Conservation (phyloP, 2,797 vertebrate species). For the Triplophysa yarkandensis region DNA sequence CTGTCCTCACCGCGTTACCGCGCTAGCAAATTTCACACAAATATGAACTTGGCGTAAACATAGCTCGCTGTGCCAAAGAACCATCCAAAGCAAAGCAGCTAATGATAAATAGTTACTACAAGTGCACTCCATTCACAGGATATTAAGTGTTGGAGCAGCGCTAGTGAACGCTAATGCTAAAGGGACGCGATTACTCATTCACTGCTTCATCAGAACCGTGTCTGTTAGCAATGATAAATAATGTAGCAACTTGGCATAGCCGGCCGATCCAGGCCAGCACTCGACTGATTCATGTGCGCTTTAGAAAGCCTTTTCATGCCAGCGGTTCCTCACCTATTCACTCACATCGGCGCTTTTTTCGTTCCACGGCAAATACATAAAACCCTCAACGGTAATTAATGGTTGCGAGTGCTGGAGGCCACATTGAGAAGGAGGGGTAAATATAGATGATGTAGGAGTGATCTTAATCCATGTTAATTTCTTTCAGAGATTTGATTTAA, state of each 20-base stretch:
- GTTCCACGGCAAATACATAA: slow-evolving; percentile 69
- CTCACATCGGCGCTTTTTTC: slow-evolving; percentile 34
- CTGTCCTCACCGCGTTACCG: slow-evolving; percentile 8
- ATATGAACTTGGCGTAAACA: slow-evolving; percentile 18
- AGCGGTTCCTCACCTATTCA: slow-evolving; percentile 31
- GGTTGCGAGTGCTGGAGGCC: slow-evolving; percentile 63
- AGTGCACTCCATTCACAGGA: slow-evolving; percentile 51
- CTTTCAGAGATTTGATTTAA: slow-evolving; percentile 70
- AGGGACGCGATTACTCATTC: slow-evolving; percentile 66
- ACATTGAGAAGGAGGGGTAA: slow-evolving; percentile 62
- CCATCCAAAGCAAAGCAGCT: slow-evolving; percentile 62
- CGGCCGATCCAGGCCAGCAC: slow-evolving; percentile 58
- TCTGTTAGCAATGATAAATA: slow-evolving; percentile 72
- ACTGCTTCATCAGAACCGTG: slow-evolving; percentile 57
- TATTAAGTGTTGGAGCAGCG: slow-evolving; percentile 48
- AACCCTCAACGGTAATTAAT: slow-evolving; percentile 73
- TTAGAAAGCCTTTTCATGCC: slow-evolving; percentile 15
- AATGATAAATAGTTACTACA: slow-evolving; percentile 69
- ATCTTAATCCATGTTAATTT: slow-evolving; percentile 71
- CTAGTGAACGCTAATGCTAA: slow-evolving; percentile 58
- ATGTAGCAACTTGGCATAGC: slow-evolving; percentile 64
- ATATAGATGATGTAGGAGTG: slow-evolving; percentile 71
- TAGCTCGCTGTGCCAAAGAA: slow-evolving; percentile 52
- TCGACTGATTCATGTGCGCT: slow-evolving; percentile 66
- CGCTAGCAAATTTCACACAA: slow-evolving; percentile 26